These are phyloP conservation scores for Rhipidura dahli DNA, from an alignment of 2,113 vertebrate genomes.

Conservation along the genomic window DNA sequence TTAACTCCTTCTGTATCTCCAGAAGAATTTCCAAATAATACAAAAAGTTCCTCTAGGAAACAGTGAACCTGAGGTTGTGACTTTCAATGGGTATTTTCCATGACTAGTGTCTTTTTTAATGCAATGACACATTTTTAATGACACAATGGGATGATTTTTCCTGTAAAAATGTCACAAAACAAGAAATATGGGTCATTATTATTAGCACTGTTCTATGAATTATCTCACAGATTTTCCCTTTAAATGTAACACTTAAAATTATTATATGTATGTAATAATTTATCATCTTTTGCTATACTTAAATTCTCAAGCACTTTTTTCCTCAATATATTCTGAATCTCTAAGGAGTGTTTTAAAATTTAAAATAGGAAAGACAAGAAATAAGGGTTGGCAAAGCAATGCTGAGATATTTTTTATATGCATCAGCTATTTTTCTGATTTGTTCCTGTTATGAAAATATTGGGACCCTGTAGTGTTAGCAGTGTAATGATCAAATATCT, in stretches of 20 bases:
- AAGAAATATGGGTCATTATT: not conserved
- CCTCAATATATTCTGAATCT: not conserved
- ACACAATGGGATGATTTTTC: not conserved
- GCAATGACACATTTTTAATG: not conserved
- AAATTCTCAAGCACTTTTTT: not conserved
- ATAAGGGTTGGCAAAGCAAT: not conserved
- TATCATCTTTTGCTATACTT: not conserved
- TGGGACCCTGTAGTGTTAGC: not conserved
- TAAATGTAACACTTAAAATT: not conserved
- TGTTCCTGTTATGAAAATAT: not conserved
- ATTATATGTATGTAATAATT: not conserved
- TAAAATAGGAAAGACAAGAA: not conserved
- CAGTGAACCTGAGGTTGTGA: not conserved
- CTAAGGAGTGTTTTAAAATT: not conserved
- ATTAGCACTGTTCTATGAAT: not conserved
- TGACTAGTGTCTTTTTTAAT: not conserved
- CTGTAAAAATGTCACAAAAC: not conserved
- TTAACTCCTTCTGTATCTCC: not conserved
- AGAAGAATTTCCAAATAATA: not conserved
- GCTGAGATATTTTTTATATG: not conserved
- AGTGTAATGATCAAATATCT: not conserved
- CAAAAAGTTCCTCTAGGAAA: not conserved
- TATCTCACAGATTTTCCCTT: not conserved
- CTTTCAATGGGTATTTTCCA: not conserved
- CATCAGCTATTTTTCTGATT: not conserved